Conservation (phyloP, 2,888 invertebrate species). For the Beris morrisii region DNA sequence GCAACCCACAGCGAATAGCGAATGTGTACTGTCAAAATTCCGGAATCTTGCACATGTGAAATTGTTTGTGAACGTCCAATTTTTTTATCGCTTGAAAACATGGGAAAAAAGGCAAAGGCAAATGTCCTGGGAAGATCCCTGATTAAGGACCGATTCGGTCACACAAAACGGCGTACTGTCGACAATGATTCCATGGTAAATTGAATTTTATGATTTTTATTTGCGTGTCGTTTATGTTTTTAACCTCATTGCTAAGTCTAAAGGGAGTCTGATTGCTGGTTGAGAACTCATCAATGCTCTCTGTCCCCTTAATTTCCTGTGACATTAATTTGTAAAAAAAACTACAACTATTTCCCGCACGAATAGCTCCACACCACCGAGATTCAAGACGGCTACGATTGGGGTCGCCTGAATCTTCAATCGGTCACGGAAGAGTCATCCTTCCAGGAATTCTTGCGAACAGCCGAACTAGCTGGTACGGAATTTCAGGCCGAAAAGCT, state of each 20-base stretch:
- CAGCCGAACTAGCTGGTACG: conserved; percentile 90
- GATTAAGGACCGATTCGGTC: conserved; percentile 75
- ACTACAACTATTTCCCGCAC: not conserved
- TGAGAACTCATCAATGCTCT: not conserved
- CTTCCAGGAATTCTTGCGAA: conserved; percentile 93
- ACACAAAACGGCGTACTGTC: conserved; percentile 65
- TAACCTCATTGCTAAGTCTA: conserved; percentile 1
- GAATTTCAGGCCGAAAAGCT: conserved; percentile 92
- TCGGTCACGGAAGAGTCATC: conserved; percentile 96
- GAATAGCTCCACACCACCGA: conserved; percentile 79
- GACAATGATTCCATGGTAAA: conserved; percentile 75
- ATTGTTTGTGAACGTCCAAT: too few species aligned
- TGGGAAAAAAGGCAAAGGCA: conserved; percentile 74
- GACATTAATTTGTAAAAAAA: not conserved
- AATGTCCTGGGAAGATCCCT: conserved; percentile 68
- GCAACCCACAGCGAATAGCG: too few species aligned
- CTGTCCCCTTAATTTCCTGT: too few species aligned
- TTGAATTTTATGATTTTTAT: conserved; percentile 26
- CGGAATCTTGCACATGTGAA: too few species aligned
- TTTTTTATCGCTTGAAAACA: conserved; percentile 47
- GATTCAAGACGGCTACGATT: conserved; percentile 86
- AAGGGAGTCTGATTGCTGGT: not conserved
- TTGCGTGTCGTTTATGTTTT: not conserved
- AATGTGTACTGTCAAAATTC: too few species aligned
- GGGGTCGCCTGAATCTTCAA: conserved; percentile 85